phyloP scores from a whole-genome alignment of 2,113 vertebrate species.

The Asarcornis scutulata region DNA sequence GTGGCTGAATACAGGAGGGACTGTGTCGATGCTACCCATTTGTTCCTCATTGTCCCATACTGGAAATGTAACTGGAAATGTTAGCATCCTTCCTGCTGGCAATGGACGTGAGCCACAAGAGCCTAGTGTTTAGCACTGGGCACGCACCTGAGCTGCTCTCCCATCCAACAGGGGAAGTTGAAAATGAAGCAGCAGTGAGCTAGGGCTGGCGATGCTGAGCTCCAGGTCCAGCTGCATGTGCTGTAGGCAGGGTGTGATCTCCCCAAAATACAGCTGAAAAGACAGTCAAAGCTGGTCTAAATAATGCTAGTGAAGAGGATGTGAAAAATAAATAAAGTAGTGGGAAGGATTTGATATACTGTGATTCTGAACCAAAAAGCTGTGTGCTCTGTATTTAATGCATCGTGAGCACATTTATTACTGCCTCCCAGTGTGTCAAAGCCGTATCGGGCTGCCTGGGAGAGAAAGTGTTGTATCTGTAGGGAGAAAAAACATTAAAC shows the following conservation, averaged over 20 bases:
- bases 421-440: background rate
- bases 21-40: accelerated
- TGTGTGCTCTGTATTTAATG: background rate
- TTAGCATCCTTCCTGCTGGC: background rate
- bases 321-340: background rate
- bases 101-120: background rate
- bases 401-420: accelerated
- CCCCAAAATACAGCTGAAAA: background rate
- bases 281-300: background rate
- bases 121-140: accelerated
- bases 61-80: background rate
- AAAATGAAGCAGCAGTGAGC: background rate
- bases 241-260: no score
- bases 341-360: accelerated
- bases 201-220: background rate
- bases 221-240: no score
- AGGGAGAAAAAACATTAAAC: background rate
- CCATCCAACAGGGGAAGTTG: background rate
- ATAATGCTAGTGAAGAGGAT: background rate
- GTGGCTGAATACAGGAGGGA: background rate
- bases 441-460: background rate
- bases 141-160: background rate
- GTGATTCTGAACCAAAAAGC: background rate
- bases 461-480: background rate
- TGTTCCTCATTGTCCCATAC: background rate